Base-by-base conservation (phyloP, 2,797 vertebrate species). In the Nannoperca obscura region DNA sequence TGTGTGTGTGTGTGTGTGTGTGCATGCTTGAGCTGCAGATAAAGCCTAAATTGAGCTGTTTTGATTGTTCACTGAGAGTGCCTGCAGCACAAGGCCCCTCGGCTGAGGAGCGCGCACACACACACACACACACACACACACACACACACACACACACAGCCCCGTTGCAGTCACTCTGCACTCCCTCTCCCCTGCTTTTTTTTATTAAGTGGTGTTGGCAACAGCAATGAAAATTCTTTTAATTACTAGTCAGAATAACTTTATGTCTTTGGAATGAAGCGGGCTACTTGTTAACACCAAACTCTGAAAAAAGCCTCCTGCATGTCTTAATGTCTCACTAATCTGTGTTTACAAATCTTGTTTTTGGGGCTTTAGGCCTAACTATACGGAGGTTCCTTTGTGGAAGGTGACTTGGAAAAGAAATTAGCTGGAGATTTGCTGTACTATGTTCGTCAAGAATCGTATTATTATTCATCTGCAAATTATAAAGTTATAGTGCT, bases 1-100 rank as follows among this genome's bases (percentile, higher is more conserved):
- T 57, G 10, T 78, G 53, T 70, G 76, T 75, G 63, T 75, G 80
- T 80, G 57, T 72, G 68, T 57, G 57, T 71, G 61, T 44, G 34
- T 80, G 87, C 73, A 84, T 84, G 93, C 92, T 86, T 88, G 89
- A 89, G 91, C 88, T 87, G 87, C 87, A 92, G 93, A 94, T 94
- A 93, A 93, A 94, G 92, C 90, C 91, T 92, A 94, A 94, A 95
- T 94, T 95, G 93, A 94, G 92, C 93, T 94, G 93, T 95, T 94
- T 93, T 94, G 93, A 95, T 93, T 94, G 92, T 93, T 94, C 90
- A 83, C 85, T 80, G 83, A 90, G 91, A 93, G 88, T 91, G 89
- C 90, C 89, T 32, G 84, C 81, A 93, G 92, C 87, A 91, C 80
- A 82, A 89, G 90, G 90, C 91, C 92, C 90, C 85, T 85, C 42